Percentiles rank a stretch among this genome's conserved stretches.
These are phyloP conservation scores for Sebastes hubbsi DNA, from an alignment of 2,797 vertebrate species.

Conservation along the genomic window DNA sequence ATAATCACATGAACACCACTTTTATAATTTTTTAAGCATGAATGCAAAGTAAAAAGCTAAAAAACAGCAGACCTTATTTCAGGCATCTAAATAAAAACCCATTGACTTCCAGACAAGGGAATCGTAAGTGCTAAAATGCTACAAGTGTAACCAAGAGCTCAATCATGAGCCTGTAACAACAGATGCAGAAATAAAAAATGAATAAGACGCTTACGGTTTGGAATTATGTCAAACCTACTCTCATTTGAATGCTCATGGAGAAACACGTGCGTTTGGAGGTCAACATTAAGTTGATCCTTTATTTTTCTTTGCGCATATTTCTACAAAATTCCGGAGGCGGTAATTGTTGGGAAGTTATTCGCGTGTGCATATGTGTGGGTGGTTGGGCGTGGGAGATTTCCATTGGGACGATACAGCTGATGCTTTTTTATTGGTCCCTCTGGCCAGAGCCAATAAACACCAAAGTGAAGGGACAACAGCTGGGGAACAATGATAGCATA, in stretches of 20 bases:
- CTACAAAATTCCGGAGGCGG: slow-evolving; percentile 12
- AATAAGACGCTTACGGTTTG: neutral
- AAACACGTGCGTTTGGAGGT: slow-evolving; percentile 1
- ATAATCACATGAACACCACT: too few relatives aligned
- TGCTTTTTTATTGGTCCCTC: slow-evolving; percentile 70
- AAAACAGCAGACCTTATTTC: too few relatives aligned
- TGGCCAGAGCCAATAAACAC: slow-evolving; percentile 73
- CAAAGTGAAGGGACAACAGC: slow-evolving; percentile 69
- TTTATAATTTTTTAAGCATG: too few relatives aligned
- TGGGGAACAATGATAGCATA: slow-evolving; percentile 78
- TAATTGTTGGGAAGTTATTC: slow-evolving; percentile 12
- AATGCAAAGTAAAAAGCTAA: too few relatives aligned
- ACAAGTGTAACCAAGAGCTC: neutral
- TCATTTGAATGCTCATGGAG: neutral
- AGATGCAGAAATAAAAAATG: neutral
- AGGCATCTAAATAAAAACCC: too few relatives aligned
- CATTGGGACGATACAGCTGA: slow-evolving; percentile 53
- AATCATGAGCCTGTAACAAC: neutral
- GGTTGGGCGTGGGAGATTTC: slow-evolving; percentile 15
- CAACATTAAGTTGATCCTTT: slow-evolving; percentile 4
- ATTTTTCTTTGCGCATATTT: slow-evolving; percentile 2
- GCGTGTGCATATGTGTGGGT: neutral
- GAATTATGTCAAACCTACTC: neutral
- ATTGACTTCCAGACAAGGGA: too few relatives aligned
- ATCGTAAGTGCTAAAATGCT: neutral